Conservation (phyloP, 2,888 invertebrate genomes). For the Dryobota labecula region DNA sequence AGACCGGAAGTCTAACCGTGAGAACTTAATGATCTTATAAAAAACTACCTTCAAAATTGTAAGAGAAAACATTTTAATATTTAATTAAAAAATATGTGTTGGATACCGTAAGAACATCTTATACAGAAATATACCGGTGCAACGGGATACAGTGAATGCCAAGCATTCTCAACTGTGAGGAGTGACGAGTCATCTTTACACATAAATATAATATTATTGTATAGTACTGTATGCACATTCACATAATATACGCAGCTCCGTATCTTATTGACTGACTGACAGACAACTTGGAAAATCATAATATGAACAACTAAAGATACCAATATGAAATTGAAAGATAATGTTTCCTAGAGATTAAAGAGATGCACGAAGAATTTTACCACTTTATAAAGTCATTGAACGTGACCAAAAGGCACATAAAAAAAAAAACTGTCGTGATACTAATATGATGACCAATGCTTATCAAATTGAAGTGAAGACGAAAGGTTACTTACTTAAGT, state of each 20-base stretch:
- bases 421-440: not conserved
- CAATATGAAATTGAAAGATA: not conserved
- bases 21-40: not conserved
- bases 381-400: not conserved
- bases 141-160: conserved; percentile 42
- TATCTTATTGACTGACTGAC: not conserved
- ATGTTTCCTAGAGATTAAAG: not conserved
- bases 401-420: not conserved
- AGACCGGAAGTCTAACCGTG: conserved; percentile 8
- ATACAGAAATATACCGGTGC: conserved; percentile 41
- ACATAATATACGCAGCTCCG: not conserved
- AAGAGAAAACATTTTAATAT: not conserved
- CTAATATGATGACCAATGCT: not conserved
- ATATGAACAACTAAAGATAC: not conserved
- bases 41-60: not conserved
- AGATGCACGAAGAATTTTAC: no score
- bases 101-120: conserved; percentile 20
- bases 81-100: conserved; percentile 10
- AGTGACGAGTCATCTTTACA: conserved; percentile 13
- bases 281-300: not conserved
- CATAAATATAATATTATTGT: conserved; percentile 24
- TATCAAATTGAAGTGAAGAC: not conserved
- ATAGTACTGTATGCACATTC: not conserved
- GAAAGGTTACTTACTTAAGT: no score
- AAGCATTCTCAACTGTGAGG: conserved; percentile 31